Conservation (phyloP, 2,888 invertebrate species). For the Steinernema carpocapsae region DNA sequence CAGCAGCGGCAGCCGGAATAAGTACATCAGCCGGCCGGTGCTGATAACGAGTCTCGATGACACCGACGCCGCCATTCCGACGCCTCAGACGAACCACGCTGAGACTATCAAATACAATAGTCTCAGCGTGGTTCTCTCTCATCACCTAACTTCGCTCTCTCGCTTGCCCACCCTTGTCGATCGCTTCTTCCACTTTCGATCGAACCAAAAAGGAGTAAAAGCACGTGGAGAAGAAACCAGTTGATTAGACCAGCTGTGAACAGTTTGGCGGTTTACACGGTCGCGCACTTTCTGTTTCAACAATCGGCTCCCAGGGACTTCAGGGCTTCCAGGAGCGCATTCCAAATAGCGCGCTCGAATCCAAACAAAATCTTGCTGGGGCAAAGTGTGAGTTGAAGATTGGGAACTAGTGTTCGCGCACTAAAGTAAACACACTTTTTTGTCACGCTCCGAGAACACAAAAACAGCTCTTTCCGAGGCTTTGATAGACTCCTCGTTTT, state of each 20-base stretch:
- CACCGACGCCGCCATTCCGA: constrained; percentile 18
- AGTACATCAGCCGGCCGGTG: constrained; percentile 16
- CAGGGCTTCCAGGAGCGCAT: background rate
- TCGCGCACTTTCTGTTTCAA: background rate
- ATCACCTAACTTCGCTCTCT: constrained; percentile 7
- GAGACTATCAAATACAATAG: constrained; percentile 9
- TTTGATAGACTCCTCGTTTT: background rate
- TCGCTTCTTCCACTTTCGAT: constrained; percentile 4
- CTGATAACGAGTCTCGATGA: constrained; percentile 15
- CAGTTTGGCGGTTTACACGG: background rate
- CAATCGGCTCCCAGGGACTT: background rate
- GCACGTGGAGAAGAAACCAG: constrained; percentile 29
- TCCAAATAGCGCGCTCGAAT: constrained; percentile 8
- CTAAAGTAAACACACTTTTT: constrained; percentile 22
- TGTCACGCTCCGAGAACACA: background rate
- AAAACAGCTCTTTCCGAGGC: background rate
- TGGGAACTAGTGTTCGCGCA: constrained; percentile 13
- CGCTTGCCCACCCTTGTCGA: background rate
- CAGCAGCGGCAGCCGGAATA: background rate
- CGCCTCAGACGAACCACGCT: constrained; percentile 21
- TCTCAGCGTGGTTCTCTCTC: background rate
- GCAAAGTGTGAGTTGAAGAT: background rate
- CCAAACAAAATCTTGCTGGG: background rate
- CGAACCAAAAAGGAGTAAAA: no score
- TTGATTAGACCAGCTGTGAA: constrained; percentile 16